Percentiles rank a stretch among this genome's conserved stretches.
These are phyloP conservation scores for Tetragnatha versicolor DNA, from an alignment of 1,140 invertebrate species.

Conservation along the genomic window DNA sequence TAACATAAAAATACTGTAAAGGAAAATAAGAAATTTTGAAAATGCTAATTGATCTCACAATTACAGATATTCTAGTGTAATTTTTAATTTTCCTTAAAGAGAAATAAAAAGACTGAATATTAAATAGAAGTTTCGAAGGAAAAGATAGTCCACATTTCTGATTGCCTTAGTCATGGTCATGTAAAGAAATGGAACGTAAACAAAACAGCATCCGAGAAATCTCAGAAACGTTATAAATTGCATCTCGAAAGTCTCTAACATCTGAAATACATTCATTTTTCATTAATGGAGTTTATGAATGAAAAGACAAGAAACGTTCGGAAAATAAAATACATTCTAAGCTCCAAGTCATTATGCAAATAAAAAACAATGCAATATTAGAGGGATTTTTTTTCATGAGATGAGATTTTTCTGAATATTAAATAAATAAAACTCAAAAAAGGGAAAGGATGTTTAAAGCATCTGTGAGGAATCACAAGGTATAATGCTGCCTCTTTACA, in stretches of 20 bases:
- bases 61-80: too few species aligned
- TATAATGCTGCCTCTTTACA: too few species aligned
- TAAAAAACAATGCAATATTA: not conserved
- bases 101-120: too few species aligned
- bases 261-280: slow-evolving; percentile 10
- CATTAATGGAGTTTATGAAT: not conserved
- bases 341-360: not conserved
- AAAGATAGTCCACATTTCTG: too few species aligned
- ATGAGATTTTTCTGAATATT: slow-evolving; percentile 16
- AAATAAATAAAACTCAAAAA: not conserved
- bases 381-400: slow-evolving; percentile 10
- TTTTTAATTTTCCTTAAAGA: too few species aligned
- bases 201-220: slow-evolving; percentile 3
- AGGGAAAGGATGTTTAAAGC: not conserved
- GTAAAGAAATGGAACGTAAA: not conserved
- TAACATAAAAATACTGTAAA: too few species aligned
- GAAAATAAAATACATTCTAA: slow-evolving; percentile 17
- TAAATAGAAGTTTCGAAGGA: too few species aligned
- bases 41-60: too few species aligned
- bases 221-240: slow-evolving; percentile 7
- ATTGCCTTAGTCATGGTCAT: too few species aligned
- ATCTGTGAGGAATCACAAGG: too few species aligned
- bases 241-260: not conserved
- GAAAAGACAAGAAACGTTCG: slow-evolving; percentile 21
- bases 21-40: too few species aligned